A percentile compares a stretch with the other conserved stretches of the same genome.
Conservation (phyloP, 2,113 vertebrate species). For the Rhegmatorhina hoffmannsi region DNA sequence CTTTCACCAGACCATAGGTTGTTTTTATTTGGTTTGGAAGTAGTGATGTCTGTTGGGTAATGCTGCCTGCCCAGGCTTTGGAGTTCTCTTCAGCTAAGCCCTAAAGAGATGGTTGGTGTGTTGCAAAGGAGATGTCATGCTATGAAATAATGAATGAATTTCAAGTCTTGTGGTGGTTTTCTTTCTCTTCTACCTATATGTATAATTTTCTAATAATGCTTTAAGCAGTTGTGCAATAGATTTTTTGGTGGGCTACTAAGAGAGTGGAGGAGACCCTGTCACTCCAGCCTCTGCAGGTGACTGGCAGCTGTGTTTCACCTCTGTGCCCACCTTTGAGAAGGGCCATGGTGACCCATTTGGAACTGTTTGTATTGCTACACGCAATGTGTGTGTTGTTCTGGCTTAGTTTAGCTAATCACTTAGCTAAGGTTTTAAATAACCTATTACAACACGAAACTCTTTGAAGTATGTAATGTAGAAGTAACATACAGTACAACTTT, state of each 20-base stretch:
- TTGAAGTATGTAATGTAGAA: neutral
- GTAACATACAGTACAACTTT: neutral
- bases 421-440: neutral
- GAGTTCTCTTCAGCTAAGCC: neutral
- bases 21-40: neutral
- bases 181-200: neutral
- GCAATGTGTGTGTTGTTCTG: neutral
- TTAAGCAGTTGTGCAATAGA: neutral
- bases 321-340: neutral
- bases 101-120: neutral
- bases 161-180: neutral
- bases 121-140: neutral
- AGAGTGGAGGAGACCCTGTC: neutral
- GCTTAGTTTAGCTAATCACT: neutral
- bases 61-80: neutral
- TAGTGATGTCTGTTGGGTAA: neutral
- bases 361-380: neutral
- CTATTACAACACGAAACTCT: neutral
- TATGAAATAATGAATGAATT: neutral
- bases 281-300: neutral
- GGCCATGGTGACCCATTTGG: neutral
- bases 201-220: neutral
- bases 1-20: neutral
- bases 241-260: accelerated
- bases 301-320: neutral